These are phyloP conservation scores for Mythimna loreyi DNA, from an alignment of 2,888 invertebrate species.

Conservation along the genomic window DNA sequence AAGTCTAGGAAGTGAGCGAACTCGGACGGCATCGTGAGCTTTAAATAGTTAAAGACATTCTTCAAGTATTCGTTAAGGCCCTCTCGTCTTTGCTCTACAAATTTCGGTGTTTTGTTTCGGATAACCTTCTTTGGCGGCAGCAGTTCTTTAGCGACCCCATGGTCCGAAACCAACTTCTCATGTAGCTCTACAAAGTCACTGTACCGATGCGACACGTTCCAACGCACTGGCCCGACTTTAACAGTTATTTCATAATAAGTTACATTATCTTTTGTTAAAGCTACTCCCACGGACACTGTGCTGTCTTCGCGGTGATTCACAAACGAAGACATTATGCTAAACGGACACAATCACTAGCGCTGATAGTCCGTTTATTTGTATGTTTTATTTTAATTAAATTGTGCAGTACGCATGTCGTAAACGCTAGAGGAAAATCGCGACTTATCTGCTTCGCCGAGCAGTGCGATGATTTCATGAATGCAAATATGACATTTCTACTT, in stretches of 20 bases:
- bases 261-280: slow-evolving; percentile 92
- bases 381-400: slow-evolving; percentile 41
- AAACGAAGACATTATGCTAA: slow-evolving; percentile 93
- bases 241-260: slow-evolving; percentile 94
- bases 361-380: slow-evolving; percentile 36
- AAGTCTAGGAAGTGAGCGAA: slow-evolving; percentile 97
- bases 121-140: slow-evolving; percentile 98
- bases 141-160: slow-evolving; percentile 95
- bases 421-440: slow-evolving; percentile 27
- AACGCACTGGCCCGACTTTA: slow-evolving; percentile 93
- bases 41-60: slow-evolving; percentile 94
- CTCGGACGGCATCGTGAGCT: slow-evolving; percentile 94
- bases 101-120: slow-evolving; percentile 96
- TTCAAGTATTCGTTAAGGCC: slow-evolving; percentile 96
- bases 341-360: slow-evolving; percentile 26
- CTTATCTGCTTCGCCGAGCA: slow-evolving; percentile 9
- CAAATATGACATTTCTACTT: slow-evolving; percentile 25
- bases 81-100: slow-evolving; percentile 95
- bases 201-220: slow-evolving; percentile 97
- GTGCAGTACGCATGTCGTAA: slow-evolving; percentile 38
- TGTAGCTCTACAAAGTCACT: slow-evolving; percentile 97
- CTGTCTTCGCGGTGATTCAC: slow-evolving; percentile 93
- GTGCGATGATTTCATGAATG: slow-evolving; percentile 20
- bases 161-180: slow-evolving; percentile 94
- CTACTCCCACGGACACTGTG: slow-evolving; percentile 92